Conservation (phyloP, 2,797 vertebrate species). For the Coreius guichenoti region DNA sequence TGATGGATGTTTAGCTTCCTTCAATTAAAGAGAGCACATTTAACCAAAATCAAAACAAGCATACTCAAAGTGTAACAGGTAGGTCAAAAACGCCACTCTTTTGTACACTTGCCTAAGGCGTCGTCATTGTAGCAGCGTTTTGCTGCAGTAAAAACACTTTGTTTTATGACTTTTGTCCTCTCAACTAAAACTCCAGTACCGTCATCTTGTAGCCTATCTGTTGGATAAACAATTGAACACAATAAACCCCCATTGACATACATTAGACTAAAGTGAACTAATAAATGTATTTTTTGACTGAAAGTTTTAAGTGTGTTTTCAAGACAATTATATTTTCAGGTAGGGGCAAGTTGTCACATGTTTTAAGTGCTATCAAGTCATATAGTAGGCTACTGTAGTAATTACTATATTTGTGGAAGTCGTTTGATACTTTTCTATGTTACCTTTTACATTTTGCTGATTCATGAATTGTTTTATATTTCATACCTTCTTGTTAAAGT, state of each 20-base stretch:
- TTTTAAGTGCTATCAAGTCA: not conserved
- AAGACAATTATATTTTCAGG: not conserved
- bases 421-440: not conserved
- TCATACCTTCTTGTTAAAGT: not conserved
- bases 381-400: not conserved
- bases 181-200: not conserved
- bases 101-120: not conserved
- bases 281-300: not conserved
- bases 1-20: not conserved
- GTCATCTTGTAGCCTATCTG: too few relatives aligned
- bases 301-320: not conserved
- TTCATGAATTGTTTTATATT: not conserved
- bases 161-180: not conserved
- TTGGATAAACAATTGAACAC: not conserved
- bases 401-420: not conserved
- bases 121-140: not conserved
- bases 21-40: not conserved
- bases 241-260: not conserved
- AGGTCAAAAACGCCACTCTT: not conserved
- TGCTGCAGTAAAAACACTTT: not conserved
- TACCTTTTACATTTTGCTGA: not conserved
- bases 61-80: not conserved
- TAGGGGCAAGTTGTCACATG: not conserved
- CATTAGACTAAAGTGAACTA: not conserved
- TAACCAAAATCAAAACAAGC: not conserved